phyloP scores from a whole-genome alignment of 2,797 vertebrate genomes.

The Podarcis siculus region DNA sequence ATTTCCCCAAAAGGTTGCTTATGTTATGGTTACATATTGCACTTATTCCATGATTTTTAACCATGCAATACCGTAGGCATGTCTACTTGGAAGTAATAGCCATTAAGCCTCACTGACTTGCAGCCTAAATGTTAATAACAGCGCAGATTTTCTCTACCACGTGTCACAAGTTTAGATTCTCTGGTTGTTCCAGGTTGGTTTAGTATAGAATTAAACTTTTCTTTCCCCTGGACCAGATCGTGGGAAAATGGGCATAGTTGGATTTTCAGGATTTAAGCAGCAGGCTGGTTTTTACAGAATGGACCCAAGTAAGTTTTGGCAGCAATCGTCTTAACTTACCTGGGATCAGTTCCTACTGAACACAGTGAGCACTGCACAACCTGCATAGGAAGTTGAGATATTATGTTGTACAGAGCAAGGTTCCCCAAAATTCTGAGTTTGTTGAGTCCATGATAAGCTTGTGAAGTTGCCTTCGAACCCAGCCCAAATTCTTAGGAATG shows the following conservation, averaged over 20 bases:
- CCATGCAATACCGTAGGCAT: no score
- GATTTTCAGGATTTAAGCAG: not conserved
- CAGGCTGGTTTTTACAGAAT: not conserved
- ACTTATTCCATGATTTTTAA: not conserved
- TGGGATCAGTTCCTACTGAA: not conserved
- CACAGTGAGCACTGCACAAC: not conserved
- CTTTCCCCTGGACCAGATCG: not conserved
- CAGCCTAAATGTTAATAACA: not conserved
- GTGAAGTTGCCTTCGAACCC: no score
- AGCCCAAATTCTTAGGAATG: no score
- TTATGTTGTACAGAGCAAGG: not conserved
- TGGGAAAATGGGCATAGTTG: not conserved
- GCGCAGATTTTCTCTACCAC: not conserved
- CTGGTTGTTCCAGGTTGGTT: not conserved
- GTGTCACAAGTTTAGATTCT: not conserved
- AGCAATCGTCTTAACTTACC: not conserved
- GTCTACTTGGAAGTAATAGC: not conserved
- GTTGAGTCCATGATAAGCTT: no score
- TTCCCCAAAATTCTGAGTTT: no score
- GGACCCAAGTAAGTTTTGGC: not conserved
- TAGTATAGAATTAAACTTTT: not conserved
- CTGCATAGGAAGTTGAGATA: not conserved
- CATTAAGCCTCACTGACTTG: not conserved
- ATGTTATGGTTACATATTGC: not conserved
- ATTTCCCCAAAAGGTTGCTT: not conserved